These are phyloP conservation scores for Caretta caretta DNA, from an alignment of 2,113 vertebrate genomes.

Conservation along the genomic window DNA sequence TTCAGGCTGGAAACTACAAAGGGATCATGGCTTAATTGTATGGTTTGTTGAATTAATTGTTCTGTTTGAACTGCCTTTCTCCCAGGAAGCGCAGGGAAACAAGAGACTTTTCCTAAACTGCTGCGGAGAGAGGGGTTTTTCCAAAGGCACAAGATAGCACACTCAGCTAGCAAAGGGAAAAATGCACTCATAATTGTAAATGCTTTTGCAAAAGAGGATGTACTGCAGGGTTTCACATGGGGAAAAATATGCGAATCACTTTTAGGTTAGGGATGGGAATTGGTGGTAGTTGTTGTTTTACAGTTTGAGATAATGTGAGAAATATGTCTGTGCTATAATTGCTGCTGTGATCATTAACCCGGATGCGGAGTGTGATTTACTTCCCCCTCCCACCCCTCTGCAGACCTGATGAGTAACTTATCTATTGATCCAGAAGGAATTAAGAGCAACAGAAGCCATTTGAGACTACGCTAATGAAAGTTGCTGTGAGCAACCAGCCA, in stretches of 20 bases:
- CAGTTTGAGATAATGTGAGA: background rate
- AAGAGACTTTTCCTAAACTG: constrained; percentile 50
- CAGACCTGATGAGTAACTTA: background rate
- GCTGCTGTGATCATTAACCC: background rate
- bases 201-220: background rate
- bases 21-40: constrained; percentile 76
- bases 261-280: background rate
- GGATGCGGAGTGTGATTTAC: background rate
- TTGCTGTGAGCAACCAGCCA: background rate
- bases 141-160: constrained; percentile 18
- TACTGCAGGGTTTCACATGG: background rate
- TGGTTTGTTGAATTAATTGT: constrained; percentile 86
- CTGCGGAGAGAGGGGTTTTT: constrained; percentile 19
- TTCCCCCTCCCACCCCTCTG: background rate
- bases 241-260: background rate
- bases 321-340: background rate
- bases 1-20: constrained; percentile 75
- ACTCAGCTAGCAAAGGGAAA: background rate
- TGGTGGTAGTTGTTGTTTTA: background rate
- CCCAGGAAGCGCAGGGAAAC: constrained; percentile 64
- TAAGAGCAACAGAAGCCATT: background rate
- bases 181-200: background rate
- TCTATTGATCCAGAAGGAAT: background rate
- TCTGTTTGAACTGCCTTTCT: constrained; percentile 78
- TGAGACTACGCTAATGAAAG: background rate